Conservation (phyloP, 2,797 vertebrate genomes). For the Peromyscus melanophrys region DNA sequence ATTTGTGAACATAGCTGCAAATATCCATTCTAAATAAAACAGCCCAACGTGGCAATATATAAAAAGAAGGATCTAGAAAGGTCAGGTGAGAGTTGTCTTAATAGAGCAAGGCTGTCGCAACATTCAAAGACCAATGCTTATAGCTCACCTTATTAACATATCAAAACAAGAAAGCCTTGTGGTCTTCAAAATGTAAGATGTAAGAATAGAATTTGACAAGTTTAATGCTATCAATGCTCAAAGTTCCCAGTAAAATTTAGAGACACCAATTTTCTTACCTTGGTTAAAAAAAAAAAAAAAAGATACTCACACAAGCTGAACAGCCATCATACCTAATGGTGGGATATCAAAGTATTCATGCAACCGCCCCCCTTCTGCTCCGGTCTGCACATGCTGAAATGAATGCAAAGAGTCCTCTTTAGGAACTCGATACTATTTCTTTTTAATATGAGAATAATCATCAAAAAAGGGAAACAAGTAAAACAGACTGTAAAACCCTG, state of each 20-base stretch:
- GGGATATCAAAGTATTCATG: neutral
- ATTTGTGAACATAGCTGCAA: neutral
- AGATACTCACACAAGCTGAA: neutral
- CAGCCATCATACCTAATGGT: neutral
- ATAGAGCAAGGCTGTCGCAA: neutral
- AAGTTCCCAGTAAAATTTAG: neutral
- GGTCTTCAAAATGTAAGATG: neutral
- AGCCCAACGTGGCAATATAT: neutral
- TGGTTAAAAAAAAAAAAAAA: neutral
- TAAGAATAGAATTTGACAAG: neutral
- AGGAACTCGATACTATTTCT: neutral
- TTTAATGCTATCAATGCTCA: neutral
- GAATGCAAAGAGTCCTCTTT: neutral
- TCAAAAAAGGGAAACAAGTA: neutral
- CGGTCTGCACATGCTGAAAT: neutral
- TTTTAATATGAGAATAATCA: constrained; percentile 29
- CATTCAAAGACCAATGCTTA: neutral
- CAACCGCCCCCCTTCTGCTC: too few species aligned
- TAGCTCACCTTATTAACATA: neutral
- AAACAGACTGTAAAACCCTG: neutral
- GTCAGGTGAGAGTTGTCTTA: neutral
- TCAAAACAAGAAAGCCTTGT: neutral
- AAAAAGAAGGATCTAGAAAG: neutral
- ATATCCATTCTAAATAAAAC: neutral
- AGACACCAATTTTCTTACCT: neutral